Percentiles rank a stretch among this genome's conserved stretches.
phyloP scores from a whole-genome alignment of 2,113 vertebrate species.

The Perccottus glenii region DNA sequence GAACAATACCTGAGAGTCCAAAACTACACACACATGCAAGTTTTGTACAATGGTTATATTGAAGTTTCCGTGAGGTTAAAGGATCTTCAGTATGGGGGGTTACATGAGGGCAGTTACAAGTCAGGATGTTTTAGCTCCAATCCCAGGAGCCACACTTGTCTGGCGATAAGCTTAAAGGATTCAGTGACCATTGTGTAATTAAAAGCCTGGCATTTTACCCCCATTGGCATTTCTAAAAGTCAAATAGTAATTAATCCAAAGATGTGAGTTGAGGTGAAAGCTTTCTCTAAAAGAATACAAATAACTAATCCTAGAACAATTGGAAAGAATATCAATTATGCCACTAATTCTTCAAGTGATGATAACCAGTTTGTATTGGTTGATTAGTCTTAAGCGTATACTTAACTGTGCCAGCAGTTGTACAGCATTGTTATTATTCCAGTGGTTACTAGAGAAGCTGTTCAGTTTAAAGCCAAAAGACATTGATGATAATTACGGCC shows the following conservation, averaged over 20 bases:
- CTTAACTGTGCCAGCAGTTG: too few species aligned
- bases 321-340: background rate
- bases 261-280: constrained; percentile 15
- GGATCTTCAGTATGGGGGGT: constrained; percentile 48
- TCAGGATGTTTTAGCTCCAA: constrained; percentile 43
- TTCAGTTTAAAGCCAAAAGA: too few species aligned
- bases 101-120: constrained; percentile 36
- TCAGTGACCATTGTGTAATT: constrained; percentile 7
- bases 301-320: background rate
- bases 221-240: constrained; percentile 16
- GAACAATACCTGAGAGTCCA: constrained; percentile 27
- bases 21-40: too few species aligned
- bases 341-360: too few species aligned
- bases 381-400: too few species aligned
- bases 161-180: constrained; percentile 5
- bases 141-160: constrained; percentile 24
- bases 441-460: too few species aligned
- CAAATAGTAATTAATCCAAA: constrained; percentile 10
- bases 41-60: too few species aligned
- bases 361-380: too few species aligned
- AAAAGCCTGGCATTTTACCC: constrained; percentile 9
- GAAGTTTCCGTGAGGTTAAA: too few species aligned
- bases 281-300: constrained; percentile 1
- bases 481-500: too few species aligned
- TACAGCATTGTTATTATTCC: too few species aligned